Percentiles rank a stretch among this genome's conserved stretches.
Conservation (phyloP, 35 echinoderm and acorn worm genomes). For the Hemicentrotus pulcherrimus region DNA sequence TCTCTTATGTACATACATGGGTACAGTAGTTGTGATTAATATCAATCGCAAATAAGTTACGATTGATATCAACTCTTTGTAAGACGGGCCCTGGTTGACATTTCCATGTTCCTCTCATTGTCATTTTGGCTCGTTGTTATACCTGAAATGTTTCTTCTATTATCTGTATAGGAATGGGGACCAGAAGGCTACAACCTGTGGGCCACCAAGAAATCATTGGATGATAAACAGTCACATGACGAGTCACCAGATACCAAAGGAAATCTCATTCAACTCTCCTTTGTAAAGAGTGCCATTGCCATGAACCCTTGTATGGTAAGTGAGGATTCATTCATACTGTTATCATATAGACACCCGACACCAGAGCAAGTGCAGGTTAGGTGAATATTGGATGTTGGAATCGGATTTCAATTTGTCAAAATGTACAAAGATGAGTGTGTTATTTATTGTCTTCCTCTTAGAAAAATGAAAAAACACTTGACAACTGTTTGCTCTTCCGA, state of each 20-base stretch:
- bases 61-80: too few relatives aligned
- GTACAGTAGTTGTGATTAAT: too few relatives aligned
- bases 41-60: too few relatives aligned
- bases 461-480: too few relatives aligned
- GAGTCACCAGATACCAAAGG: conserved; percentile 57
- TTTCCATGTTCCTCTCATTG: not conserved
- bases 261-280: conserved; percentile 80
- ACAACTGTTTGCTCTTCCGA: not conserved
- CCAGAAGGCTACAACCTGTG: conserved; percentile 93
- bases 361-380: too few relatives aligned
- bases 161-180: conserved; percentile 81
- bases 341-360: too few relatives aligned
- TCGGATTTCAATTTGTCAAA: too few relatives aligned
- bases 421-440: too few relatives aligned
- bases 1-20: too few relatives aligned
- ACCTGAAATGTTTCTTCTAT: not conserved
- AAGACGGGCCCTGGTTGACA: not conserved
- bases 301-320: conserved; percentile 92
- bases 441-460: too few relatives aligned
- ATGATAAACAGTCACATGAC: not conserved
- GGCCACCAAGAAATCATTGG: conserved; percentile 63
- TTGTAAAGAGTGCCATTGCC: conserved; percentile 95
- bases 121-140: too few relatives aligned
- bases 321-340: not conserved
- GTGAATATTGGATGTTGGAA: too few relatives aligned